These are phyloP conservation scores for Bungarus multicinctus DNA, from an alignment of 2,113 vertebrate genomes.

Conservation along the genomic window DNA sequence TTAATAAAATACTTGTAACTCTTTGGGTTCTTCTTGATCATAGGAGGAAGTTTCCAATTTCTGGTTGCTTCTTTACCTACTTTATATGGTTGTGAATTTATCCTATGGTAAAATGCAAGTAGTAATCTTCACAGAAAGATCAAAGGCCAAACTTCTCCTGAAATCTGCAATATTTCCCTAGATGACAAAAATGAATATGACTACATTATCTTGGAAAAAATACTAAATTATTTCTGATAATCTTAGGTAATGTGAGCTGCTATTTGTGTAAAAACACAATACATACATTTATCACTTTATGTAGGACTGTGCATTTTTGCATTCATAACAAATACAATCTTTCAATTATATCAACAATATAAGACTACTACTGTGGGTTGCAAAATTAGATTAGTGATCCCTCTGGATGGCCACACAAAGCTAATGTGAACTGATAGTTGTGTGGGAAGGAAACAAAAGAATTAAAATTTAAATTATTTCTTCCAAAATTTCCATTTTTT, in stretches of 20 bases:
- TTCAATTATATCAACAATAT: slow-evolving; percentile 9
- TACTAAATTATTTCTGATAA: slow-evolving; percentile 12
- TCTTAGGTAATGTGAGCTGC: not conserved
- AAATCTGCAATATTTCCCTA: not conserved
- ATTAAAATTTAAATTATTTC: not conserved
- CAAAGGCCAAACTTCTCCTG: not conserved
- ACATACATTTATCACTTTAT: slow-evolving; percentile 28
- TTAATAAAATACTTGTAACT: not conserved
- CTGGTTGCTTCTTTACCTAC: not conserved
- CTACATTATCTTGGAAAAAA: not conserved
- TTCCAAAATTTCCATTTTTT: slow-evolving; percentile 20
- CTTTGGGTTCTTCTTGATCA: not conserved
- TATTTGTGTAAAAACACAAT: not conserved
- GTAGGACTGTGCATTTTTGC: not conserved
- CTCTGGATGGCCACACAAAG: not conserved
- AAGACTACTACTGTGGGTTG: slow-evolving; percentile 9
- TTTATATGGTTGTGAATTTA: rapidly evolving
- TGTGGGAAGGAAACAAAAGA: not conserved
- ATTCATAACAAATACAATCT: slow-evolving; percentile 30
- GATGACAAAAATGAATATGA: not conserved
- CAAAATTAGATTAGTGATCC: not conserved
- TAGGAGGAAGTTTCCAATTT: not conserved
- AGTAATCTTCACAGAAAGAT: not conserved
- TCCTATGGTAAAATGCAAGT: not conserved
- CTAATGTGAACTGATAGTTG: not conserved